Evolutionary conservation across 2,888 invertebrate genomes (phyloP).

Genomic region (Ligdia adustata): DNA sequence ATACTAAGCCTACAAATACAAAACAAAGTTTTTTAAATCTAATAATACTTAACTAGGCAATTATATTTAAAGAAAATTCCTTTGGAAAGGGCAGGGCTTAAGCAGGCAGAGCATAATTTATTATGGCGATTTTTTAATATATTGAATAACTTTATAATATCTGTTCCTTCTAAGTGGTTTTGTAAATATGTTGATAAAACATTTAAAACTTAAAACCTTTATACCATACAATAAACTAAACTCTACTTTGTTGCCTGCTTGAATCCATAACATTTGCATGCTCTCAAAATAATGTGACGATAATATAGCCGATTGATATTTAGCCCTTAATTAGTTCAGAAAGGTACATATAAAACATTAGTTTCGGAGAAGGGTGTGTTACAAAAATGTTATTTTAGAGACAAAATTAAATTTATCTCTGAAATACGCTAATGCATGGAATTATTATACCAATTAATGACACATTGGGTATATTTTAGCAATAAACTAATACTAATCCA

Average conservation of each 20-base stretch:
- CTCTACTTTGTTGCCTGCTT: too few species aligned
- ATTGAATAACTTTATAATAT: too few species aligned
- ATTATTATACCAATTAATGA: slow-evolving; percentile 21
- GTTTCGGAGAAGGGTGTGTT: slow-evolving; percentile 4
- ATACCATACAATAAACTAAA: too few species aligned
- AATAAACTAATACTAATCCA: slow-evolving; percentile 3
- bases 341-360: neutral
- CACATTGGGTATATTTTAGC: slow-evolving; percentile 1
- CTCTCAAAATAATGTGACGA: slow-evolving; percentile 14
- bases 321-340: slow-evolving; percentile 8
- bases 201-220: too few species aligned
- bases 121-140: too few species aligned
- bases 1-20: slow-evolving; percentile 3
- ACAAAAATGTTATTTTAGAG: slow-evolving; percentile 12
- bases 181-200: too few species aligned
- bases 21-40: neutral
- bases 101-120: too few species aligned
- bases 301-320: slow-evolving; percentile 15
- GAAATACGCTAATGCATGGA: slow-evolving; percentile 20
- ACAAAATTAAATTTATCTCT: slow-evolving; percentile 14
- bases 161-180: too few species aligned
- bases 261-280: slow-evolving; percentile 11
- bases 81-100: too few species aligned
- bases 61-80: too few species aligned
- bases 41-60: too few species aligned